Evolutionary conservation across 2,888 invertebrate species (phyloP), one percentile per base, ranked within the genome.

Genomic region (Perizoma affinitatum): DNA sequence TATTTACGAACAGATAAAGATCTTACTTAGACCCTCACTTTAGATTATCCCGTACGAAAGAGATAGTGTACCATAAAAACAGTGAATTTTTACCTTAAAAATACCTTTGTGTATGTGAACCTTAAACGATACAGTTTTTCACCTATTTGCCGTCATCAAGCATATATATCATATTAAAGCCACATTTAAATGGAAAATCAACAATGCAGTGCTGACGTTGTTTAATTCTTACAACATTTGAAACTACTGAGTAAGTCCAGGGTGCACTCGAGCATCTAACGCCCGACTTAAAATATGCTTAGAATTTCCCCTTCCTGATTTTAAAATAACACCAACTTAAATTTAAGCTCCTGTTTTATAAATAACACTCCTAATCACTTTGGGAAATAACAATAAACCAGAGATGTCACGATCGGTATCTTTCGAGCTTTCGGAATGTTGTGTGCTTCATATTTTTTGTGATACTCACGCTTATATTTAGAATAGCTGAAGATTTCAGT

Each of bases 231-330:
- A 58, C 58, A 57, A 54, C 49, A 40, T 41, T 48, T 38, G 48
- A 48, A 61, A 58, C 53, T 57, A 66, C 38, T 52, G 36, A 53
- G 53, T 54, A 47, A 53, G 46, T 40, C 47, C 69, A 63, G 73
- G 74, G 76, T 75, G 74, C 67, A 65, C 64, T 65, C 69, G 63
- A 72, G 69, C 70, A 72, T 73, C 74, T 71, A 78, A 75, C 72
- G 73, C 75, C 73, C 72, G 62, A 75, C 80, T 80, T 80, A 79
- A 83, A 86, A 83, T 85, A 84, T 83, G 82, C 79, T 70, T 80
- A 82, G 79, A 82, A 82, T 83, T 84, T 83, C 86, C 87, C 86
- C 86, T 86, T 88, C 87, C 86, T 83, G 81, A 72, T 84, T 86
- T 85, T 78, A 87, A 89, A 89, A 88, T 87, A 86, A 80, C 80